A percentile compares a stretch with the other conserved stretches of the same genome.
Evolutionary conservation across 2,113 vertebrate genomes (phyloP).

Genomic region (Porphyrio hochstetteri): DNA sequence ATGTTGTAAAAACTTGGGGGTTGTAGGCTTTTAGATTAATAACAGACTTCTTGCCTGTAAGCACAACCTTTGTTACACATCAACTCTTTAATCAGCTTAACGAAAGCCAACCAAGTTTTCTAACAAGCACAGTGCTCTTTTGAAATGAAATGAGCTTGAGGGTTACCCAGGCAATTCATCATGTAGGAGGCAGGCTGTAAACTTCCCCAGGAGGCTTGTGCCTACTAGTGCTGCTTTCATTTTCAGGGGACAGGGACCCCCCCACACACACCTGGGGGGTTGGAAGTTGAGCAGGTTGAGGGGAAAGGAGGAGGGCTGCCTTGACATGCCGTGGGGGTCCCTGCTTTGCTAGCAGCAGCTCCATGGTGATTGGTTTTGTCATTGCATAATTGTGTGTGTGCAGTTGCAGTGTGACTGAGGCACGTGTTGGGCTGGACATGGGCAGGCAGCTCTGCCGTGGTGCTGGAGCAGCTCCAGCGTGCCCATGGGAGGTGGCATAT

Average conservation of each 20-base stretch:
- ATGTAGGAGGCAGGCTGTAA: neutral
- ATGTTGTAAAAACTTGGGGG: neutral
- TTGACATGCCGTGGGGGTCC: accelerated
- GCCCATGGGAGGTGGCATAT: accelerated
- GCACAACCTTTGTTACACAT: neutral
- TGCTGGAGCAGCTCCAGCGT: neutral
- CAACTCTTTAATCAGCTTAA: neutral
- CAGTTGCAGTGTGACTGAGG: accelerated
- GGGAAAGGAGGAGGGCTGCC: neutral
- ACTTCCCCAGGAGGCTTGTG: neutral
- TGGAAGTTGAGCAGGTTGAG: neutral
- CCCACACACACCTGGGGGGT: no score
- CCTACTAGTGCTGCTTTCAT: neutral
- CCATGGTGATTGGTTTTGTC: accelerated
- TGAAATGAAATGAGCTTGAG: neutral
- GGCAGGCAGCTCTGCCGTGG: neutral
- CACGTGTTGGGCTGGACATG: neutral
- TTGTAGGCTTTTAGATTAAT: neutral
- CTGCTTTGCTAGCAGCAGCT: accelerated
- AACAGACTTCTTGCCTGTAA: neutral
- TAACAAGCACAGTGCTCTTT: neutral
- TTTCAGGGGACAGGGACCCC: neutral
- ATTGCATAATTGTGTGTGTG: neutral
- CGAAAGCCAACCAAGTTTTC: neutral
- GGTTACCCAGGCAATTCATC: neutral